Percentiles rank a stretch among this genome's conserved stretches.
These are phyloP conservation scores for Ips typographus DNA, from an alignment of 1,140 invertebrate species.

Conservation along the genomic window DNA sequence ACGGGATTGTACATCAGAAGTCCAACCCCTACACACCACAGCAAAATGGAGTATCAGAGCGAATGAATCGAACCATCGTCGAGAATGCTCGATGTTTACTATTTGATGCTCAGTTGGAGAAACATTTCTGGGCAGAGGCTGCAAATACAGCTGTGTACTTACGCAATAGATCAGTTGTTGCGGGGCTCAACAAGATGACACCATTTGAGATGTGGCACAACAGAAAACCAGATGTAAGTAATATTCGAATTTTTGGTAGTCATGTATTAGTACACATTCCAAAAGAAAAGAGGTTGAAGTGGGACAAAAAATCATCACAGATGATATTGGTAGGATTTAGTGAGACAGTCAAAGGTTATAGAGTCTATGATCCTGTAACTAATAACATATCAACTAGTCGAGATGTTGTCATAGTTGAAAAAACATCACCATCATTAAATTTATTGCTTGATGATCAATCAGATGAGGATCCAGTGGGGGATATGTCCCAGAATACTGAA, in stretches of 20 bases:
- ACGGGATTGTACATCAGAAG: no score
- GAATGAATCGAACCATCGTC: no score
- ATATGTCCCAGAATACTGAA: no score
- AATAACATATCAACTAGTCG: conserved; percentile 18
- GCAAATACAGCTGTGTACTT: conserved; percentile 36
- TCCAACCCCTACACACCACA: no score
- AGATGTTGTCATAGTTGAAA: conserved; percentile 19
- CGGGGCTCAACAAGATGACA: conserved; percentile 1
- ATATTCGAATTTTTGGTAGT: conserved; percentile 46
- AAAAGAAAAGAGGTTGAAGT: conserved; percentile 30
- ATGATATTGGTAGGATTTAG: conserved; percentile 46
- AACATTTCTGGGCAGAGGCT: conserved; percentile 52
- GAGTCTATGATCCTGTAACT: conserved; percentile 10
- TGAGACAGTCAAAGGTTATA: conserved; percentile 42
- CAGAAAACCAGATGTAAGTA: conserved; percentile 36
- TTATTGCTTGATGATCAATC: no score
- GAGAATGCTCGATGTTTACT: conserved; percentile 45
- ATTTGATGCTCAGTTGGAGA: conserved; percentile 41
- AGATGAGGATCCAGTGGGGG: no score
- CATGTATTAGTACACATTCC: conserved; percentile 34
- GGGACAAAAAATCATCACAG: conserved; percentile 43
- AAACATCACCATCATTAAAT: background rate
- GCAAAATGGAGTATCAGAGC: no score
- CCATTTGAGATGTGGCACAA: conserved; percentile 21
- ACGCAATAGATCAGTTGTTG: conserved; percentile 34